phyloP scores from a whole-genome alignment of 2,888 invertebrate species.

The Meteorus cinctellus region DNA sequence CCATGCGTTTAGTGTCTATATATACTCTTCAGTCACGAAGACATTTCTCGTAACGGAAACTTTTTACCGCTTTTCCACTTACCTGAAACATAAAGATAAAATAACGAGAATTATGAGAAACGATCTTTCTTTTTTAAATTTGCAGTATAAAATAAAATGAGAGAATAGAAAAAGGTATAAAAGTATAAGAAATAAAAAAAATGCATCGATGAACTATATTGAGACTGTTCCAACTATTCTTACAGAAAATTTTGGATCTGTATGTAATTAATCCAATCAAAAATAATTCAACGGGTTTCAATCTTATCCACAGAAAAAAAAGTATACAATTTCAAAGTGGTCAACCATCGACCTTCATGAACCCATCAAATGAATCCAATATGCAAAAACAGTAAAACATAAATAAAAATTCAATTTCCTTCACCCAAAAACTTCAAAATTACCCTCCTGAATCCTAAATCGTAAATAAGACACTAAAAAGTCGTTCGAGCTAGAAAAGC shows the following conservation, averaged over 20 bases:
- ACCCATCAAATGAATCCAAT: too few relatives aligned
- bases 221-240: not conserved
- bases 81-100: conserved; percentile 57
- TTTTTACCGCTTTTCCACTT: conserved; percentile 52
- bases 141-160: not conserved
- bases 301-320: not conserved
- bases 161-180: not conserved
- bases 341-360: too few relatives aligned
- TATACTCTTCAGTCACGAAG: not conserved
- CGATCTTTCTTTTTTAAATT: not conserved
- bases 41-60: not conserved
- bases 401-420: too few relatives aligned
- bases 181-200: not conserved
- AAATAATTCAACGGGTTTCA: not conserved
- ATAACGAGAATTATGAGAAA: conserved; percentile 19
- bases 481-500: too few relatives aligned
- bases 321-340: not conserved
- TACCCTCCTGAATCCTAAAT: too few relatives aligned
- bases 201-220: not conserved
- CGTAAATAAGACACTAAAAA: too few relatives aligned
- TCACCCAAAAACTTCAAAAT: too few relatives aligned
- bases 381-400: too few relatives aligned
- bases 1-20: not conserved
- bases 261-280: not conserved
- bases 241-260: not conserved